Conservation (phyloP, 2,797 vertebrate species). For the Decapterus maruadsi region DNA sequence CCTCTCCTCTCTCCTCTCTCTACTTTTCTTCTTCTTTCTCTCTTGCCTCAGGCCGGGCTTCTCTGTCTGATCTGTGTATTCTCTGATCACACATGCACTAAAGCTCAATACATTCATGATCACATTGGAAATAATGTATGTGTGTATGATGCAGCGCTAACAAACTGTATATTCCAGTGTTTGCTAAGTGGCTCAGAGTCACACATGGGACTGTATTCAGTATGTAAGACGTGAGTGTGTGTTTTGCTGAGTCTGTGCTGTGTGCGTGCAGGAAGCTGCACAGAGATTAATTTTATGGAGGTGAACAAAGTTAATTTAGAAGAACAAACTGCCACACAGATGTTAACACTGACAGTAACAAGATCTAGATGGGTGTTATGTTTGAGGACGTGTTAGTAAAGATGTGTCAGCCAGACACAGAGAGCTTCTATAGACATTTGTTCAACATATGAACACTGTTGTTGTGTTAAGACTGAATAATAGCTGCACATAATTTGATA, state of each 20-base stretch:
- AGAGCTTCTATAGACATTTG: neutral
- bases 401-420: neutral
- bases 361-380: neutral
- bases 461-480: neutral
- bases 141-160: constrained; percentile 15
- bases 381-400: neutral
- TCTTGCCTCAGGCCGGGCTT: constrained; percentile 28
- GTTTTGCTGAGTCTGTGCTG: constrained; percentile 27
- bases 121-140: constrained; percentile 33
- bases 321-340: constrained; percentile 20
- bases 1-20: constrained; percentile 3
- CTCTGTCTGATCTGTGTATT: constrained; percentile 51
- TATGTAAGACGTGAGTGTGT: constrained; percentile 13
- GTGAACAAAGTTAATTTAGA: constrained; percentile 23
- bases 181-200: constrained; percentile 54
- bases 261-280: constrained; percentile 25
- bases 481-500: too few species aligned
- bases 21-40: constrained; percentile 4
- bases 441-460: neutral
- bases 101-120: constrained; percentile 27
- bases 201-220: constrained; percentile 16
- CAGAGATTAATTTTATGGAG: constrained; percentile 9
- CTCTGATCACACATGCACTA: constrained; percentile 39
- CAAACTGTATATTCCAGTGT: constrained; percentile 50
- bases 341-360: constrained; percentile 10